A percentile compares a stretch with the other conserved stretches of the same genome.
These are phyloP conservation scores for Anthrax anthrax DNA, from an alignment of 2,888 invertebrate species.

Conservation along the genomic window DNA sequence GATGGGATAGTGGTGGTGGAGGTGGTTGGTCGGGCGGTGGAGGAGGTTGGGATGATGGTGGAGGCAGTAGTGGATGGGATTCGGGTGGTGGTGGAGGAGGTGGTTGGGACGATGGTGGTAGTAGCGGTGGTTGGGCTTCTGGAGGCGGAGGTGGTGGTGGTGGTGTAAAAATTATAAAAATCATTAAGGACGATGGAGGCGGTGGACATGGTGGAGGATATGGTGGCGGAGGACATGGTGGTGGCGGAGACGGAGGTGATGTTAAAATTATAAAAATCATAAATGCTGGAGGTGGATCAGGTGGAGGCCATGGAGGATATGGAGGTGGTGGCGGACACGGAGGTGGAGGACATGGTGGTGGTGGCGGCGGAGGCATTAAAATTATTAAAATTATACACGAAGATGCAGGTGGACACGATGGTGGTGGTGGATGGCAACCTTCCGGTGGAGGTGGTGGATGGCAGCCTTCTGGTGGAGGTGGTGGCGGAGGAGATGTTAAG, in stretches of 20 bases:
- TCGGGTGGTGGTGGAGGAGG: constrained; percentile 6
- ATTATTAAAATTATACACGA: constrained; percentile 1
- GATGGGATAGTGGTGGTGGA: constrained; percentile 43
- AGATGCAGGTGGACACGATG: not conserved
- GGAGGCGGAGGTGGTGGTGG: constrained; percentile 1
- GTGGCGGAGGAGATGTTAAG: constrained; percentile 2
- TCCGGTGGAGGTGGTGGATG: not conserved
- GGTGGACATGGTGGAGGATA: constrained; percentile 1
- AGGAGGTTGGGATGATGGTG: constrained; percentile 42
- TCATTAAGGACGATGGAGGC: not conserved
- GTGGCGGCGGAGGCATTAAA: not conserved
- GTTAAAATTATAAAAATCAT: constrained; percentile 2
- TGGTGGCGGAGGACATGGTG: constrained; percentile 1
- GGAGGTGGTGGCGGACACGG: constrained; percentile 1
- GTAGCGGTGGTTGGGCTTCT: not conserved
- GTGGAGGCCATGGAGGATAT: not conserved
- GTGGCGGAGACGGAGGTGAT: constrained; percentile 3
- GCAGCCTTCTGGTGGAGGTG: constrained; percentile 1
- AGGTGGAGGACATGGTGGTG: constrained; percentile 1
- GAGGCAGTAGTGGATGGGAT: constrained; percentile 58
- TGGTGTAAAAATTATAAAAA: not conserved
- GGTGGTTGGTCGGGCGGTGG: constrained; percentile 38
- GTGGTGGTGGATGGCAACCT: not conserved
- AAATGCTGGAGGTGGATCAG: constrained; percentile 4
- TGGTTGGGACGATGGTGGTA: not conserved